These are phyloP conservation scores for Drosophila koepferae DNA, from an alignment of 2,888 invertebrate species.

Conservation along the genomic window DNA sequence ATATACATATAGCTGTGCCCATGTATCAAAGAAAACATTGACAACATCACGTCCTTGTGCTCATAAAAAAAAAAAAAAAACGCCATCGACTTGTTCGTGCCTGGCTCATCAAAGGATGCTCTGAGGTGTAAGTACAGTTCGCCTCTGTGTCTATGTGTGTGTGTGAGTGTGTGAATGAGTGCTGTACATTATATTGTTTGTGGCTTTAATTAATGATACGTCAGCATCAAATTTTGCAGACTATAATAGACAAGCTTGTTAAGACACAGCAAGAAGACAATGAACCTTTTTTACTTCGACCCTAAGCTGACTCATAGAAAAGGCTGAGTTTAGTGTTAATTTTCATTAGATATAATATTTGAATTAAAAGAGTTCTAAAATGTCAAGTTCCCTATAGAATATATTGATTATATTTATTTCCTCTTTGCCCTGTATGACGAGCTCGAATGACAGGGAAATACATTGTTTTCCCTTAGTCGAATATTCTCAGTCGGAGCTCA, in stretches of 20 bases:
- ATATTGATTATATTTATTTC: too few species aligned
- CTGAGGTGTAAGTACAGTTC: conserved; percentile 22
- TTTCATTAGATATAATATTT: too few species aligned
- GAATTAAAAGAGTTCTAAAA: too few species aligned
- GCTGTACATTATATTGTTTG: conserved; percentile 57
- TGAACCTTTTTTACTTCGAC: conserved; percentile 51
- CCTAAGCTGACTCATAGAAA: neutral
- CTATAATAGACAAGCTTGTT: conserved; percentile 24
- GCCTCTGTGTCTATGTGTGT: neutral
- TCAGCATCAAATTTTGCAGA: conserved; percentile 44
- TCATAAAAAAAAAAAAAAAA: conserved; percentile 44
- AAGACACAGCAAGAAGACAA: conserved; percentile 40
- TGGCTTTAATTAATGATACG: conserved; percentile 65
- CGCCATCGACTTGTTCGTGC: conserved; percentile 22
- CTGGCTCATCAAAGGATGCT: conserved; percentile 20
- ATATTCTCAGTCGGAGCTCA: too few species aligned
- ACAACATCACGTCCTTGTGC: conserved; percentile 58
- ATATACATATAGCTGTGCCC: neutral
- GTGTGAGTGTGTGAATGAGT: conserved; percentile 9
- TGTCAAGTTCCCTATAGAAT: too few species aligned
- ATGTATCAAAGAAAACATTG: conserved; percentile 40
- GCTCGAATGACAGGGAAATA: too few species aligned
- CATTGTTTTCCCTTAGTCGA: too few species aligned
- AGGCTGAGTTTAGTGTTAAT: neutral
- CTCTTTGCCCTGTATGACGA: too few species aligned